Conservation (phyloP, 2,113 vertebrate genomes). For the Malurus alboscapulatus region DNA sequence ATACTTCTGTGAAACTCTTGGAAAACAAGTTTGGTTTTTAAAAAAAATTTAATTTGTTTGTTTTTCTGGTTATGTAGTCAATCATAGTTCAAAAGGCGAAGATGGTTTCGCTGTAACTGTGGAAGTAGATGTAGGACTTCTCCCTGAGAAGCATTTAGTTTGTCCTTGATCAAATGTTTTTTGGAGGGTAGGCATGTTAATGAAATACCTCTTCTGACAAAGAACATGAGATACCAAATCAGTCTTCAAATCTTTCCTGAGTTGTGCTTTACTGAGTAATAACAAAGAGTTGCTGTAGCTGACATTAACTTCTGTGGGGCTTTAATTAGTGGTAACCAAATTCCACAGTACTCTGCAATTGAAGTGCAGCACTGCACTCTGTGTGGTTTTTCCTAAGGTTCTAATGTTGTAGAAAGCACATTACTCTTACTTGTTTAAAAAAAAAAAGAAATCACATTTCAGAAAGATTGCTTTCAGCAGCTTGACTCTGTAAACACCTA, state of each 20-base stretch:
- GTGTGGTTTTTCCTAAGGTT: not conserved
- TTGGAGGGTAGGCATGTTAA: not conserved
- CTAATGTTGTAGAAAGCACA: not conserved
- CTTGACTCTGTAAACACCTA: not conserved
- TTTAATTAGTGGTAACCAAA: not conserved
- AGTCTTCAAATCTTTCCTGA: not conserved
- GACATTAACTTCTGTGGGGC: not conserved
- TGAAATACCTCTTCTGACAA: not conserved
- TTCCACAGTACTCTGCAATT: not conserved
- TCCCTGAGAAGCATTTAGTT: not conserved
- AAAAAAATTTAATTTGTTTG: not conserved
- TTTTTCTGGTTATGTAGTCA: not conserved
- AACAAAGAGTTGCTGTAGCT: not conserved
- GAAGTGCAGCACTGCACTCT: not conserved
- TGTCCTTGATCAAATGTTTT: not conserved
- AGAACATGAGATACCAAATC: not conserved
- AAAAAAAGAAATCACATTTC: not conserved
- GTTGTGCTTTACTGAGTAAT: not conserved
- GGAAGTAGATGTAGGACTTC: not conserved
- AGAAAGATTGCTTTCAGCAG: not conserved
- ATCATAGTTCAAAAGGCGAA: not conserved
- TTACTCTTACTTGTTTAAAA: not conserved
- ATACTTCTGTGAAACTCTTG: not conserved
- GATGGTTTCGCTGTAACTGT: not conserved
- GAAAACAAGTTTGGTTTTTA: not conserved